Base-by-base conservation (phyloP, 2,797 vertebrate species). In the Spinus olivaceus region DNA sequence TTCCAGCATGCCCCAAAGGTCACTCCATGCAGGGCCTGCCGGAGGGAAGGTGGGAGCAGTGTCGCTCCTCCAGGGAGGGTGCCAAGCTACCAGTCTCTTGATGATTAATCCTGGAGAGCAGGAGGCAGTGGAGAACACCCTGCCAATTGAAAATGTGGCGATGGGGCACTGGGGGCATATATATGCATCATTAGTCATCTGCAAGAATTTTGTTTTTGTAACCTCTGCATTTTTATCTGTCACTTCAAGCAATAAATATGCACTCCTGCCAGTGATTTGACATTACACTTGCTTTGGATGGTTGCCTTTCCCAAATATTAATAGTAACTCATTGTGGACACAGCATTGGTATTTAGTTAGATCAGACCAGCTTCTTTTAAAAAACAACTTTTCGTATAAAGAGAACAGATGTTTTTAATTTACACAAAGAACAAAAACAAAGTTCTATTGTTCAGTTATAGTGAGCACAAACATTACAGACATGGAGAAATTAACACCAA, bases 151-250 rank as follows among this genome's bases (percentile, higher is more conserved):
- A 94, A 86, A 89, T 85, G 92, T 92, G 90, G 80, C 88, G 90
- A 92, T 94, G 67, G 94, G 92, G 88, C 95, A 95, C 76, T 85
- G 94, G 94, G 90, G 92, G 95, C 90, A 96, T 97, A 94, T 92
- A 95, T 91, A 92, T 1, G 65, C 86, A 82, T 94, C 93, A 96
- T 97, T 96, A 97, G 94, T 96, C 95, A 96, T 96, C 93, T 42
- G 2, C 81, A 97, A 94, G 94, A 97, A 96, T 96, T 95, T 93
- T 97, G 97, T 97, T 98, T 97, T 97, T 97, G 91, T 97, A 98
- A 97, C 97, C 97, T 95, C 95, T 95, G 92, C 95, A 95, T 97
- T 98, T 98, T 98, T 97, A 97, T 97, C 97, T 98, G 97, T 97
- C 97, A 97, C 96, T 97, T 97, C 66, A 12, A 97, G 96, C 96